These are phyloP conservation scores for Vicugna pacos DNA, from an alignment of 2,113 vertebrate genomes.

Conservation along the genomic window DNA sequence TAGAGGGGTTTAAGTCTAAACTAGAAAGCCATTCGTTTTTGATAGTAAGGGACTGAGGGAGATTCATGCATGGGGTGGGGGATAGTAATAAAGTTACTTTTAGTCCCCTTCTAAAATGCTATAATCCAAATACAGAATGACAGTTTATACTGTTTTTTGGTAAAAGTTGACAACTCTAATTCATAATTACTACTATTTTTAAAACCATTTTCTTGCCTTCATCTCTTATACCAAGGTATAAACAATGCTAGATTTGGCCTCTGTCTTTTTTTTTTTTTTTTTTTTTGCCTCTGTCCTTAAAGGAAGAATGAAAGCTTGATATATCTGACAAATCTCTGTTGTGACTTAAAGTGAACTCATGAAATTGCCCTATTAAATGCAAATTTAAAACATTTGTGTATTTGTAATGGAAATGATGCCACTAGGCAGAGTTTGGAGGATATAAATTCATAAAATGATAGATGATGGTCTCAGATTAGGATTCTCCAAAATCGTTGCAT, in stretches of 20 bases:
- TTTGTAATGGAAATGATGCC: slow-evolving; percentile 10
- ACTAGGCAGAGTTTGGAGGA: background rate
- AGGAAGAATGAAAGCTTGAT: background rate
- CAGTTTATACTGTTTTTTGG: background rate
- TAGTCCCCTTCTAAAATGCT: background rate
- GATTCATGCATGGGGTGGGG: background rate
- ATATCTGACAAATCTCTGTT: slow-evolving; percentile 24
- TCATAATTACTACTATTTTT: slow-evolving; percentile 43
- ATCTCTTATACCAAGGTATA: background rate
- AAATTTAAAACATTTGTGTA: slow-evolving; percentile 14
- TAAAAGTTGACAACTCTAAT: background rate
- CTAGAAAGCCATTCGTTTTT: slow-evolving; percentile 39
- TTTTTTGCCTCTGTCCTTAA: background rate
- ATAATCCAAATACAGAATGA: background rate
- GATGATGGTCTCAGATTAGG: background rate
- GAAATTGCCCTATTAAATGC: slow-evolving; percentile 49
- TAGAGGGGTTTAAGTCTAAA: background rate
- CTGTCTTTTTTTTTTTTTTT: background rate
- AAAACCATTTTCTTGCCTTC: slow-evolving; percentile 57
- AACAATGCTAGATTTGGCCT: slow-evolving; percentile 24
- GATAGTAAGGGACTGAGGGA: background rate
- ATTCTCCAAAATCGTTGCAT: background rate
- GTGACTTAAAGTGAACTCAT: slow-evolving; percentile 18
- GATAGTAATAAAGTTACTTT: slow-evolving; percentile 1
- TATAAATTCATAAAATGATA: slow-evolving; percentile 46